These are phyloP conservation scores for Drosophila fuyamai DNA, from an alignment of 1,140 invertebrate genomes.

Conservation along the genomic window DNA sequence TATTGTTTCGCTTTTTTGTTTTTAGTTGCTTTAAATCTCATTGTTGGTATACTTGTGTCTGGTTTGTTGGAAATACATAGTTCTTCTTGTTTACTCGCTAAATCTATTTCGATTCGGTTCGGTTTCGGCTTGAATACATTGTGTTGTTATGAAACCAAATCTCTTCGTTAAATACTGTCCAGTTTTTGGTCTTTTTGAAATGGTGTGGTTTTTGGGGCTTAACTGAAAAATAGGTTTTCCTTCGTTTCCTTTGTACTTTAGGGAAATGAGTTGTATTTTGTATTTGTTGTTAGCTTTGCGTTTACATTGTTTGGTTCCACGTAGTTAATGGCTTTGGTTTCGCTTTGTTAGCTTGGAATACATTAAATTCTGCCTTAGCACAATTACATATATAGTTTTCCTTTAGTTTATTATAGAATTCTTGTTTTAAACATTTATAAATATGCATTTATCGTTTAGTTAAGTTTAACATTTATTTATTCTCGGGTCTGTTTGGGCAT, in stretches of 20 bases:
- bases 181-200: constrained; percentile 44
- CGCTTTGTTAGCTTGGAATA: constrained; percentile 51
- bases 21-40: constrained; percentile 34
- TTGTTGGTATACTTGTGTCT: constrained; percentile 52
- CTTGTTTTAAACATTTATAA: constrained; percentile 77
- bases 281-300: constrained; percentile 50
- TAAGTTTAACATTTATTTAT: constrained; percentile 67
- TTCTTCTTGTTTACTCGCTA: constrained; percentile 28
- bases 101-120: constrained; percentile 48
- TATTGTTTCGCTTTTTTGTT: constrained; percentile 68
- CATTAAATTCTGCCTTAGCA: constrained; percentile 54
- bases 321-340: constrained; percentile 44
- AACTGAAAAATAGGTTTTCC: constrained; percentile 14
- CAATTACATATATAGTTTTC: constrained; percentile 48
- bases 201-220: constrained; percentile 27
- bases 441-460: constrained; percentile 53
- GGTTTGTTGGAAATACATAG: constrained; percentile 47
- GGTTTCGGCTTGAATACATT: constrained; percentile 19
- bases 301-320: constrained; percentile 56
- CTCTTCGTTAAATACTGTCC: constrained; percentile 53
- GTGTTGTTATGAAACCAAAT: constrained; percentile 71
- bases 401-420: constrained; percentile 54
- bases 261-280: constrained; percentile 49
- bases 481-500: constrained; percentile 20
- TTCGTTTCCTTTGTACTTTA: constrained; percentile 37